Conservation (phyloP, 2,888 invertebrate genomes). For the Marasmarcha lunaedactyla region DNA sequence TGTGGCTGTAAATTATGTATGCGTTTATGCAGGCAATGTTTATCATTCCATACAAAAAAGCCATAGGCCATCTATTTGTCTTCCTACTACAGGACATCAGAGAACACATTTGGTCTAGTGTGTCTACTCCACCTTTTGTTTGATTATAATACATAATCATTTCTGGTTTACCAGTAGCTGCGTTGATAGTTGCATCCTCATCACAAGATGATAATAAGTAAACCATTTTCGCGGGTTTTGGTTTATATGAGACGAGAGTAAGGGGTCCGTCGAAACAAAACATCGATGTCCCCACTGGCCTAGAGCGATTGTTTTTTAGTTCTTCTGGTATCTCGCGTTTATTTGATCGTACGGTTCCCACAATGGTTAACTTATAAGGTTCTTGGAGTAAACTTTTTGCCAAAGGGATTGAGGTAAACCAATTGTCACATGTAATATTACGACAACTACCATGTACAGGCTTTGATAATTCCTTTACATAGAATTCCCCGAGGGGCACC, state of each 20-base stretch:
- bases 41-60: no score
- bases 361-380: conserved; percentile 22
- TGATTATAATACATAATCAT: no score
- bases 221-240: conserved; percentile 12
- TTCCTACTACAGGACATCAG: no score
- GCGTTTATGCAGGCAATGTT: no score
- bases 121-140: background rate
- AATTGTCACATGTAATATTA: conserved; percentile 20
- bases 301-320: conserved; percentile 4
- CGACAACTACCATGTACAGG: conserved; percentile 7
- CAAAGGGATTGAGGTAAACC: conserved; percentile 24
- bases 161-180: conserved; percentile 13
- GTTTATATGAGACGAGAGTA: conserved; percentile 12
- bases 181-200: conserved; percentile 23
- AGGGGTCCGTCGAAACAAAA: conserved; percentile 11
- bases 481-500: conserved; percentile 16
- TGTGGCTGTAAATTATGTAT: no score
- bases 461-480: conserved; percentile 7
- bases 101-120: conserved; percentile 4
- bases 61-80: no score
- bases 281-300: conserved; percentile 10
- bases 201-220: conserved; percentile 11
- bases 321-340: conserved; percentile 12
- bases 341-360: conserved; percentile 19
- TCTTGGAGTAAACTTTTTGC: conserved; percentile 14